Base-by-base conservation (phyloP, 2,797 vertebrate species). In the Erethizon dorsatum region DNA sequence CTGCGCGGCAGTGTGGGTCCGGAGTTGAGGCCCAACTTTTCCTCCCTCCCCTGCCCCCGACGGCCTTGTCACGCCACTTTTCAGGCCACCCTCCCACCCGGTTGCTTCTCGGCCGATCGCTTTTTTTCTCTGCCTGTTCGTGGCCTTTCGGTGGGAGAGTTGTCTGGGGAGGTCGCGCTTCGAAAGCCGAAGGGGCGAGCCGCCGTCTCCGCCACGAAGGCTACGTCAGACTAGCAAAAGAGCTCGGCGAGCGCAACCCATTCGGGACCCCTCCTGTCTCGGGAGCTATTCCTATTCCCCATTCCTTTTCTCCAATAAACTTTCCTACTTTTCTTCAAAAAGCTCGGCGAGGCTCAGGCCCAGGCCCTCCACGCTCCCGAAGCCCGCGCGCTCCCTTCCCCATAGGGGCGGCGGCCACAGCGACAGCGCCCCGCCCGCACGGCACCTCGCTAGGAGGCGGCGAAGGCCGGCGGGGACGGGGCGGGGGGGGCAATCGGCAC, bases 401-500 rank as follows among this genome's bases (percentile, higher is more conserved):
- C 12, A 33, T 10, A 0, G 12, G 7, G 24, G 45, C 11, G 14
- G 18, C 1, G 65, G 22, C 4, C 33, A 24, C 3, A 15, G 24
- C 6, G 47, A 88, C 22, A 2, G 37, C 47, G 13, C 28, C 31
- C 47, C 20, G 24, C 33, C 6, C 3, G 14, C 0, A 3, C 45
- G 3, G 0, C 3, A 13, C 41, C 13, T 20, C 56, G 28, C 8
- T n/a, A 2, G 0, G 33, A 12, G 8, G 22, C 5, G 31, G 52
- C 67, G 1, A 14, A 13, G 13, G 78, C 17, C 67, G 28, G 22
- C 1, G 37, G 24, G n/a, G 1, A 13, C 13, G 37, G 56, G 13
- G 37, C 37, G 37, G 37, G 37, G 37, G 37, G n/a, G 20, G 1
- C 45, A 0, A 5, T 77, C 12, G 37, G 59, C 67, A 1, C n/a